Conservation (phyloP, 2,113 vertebrate genomes). For the Myodes glareolus region DNA sequence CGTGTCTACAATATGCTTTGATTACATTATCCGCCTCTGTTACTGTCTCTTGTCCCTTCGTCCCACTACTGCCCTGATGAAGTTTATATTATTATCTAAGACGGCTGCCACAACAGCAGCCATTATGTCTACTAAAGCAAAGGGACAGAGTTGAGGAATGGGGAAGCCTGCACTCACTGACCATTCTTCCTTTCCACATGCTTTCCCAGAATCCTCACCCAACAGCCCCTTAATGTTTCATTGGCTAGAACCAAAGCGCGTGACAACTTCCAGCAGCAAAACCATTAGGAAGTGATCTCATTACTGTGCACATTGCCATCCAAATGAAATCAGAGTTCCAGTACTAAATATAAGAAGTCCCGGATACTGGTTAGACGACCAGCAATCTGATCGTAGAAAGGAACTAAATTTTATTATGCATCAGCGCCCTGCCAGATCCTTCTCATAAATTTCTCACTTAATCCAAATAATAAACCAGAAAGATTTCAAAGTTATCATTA, state of each 20-base stretch:
- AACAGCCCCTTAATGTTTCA: not conserved
- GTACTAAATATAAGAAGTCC: not conserved
- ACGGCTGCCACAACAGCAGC: not conserved
- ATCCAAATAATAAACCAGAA: slow-evolving; percentile 36
- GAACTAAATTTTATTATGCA: not conserved
- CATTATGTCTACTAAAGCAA: not conserved
- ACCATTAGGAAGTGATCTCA: not conserved
- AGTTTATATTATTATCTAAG: not conserved
- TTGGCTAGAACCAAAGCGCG: not conserved
- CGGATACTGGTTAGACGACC: not conserved
- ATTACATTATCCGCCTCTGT: not conserved
- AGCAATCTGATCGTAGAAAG: not conserved
- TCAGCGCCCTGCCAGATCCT: not conserved
- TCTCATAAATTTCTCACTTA: slow-evolving; percentile 57
- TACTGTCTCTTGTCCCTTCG: not conserved
- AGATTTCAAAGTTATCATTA: slow-evolving; percentile 40
- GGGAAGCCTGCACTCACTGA: not conserved
- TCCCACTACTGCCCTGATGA: not conserved
- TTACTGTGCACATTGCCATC: not conserved
- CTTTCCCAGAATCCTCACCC: not conserved
- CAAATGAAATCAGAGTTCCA: slow-evolving; percentile 27
- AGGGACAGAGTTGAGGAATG: not conserved
- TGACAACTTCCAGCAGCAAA: not conserved
- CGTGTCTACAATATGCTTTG: not conserved
- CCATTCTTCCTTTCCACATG: not conserved